phyloP scores from a whole-genome alignment of 2,888 invertebrate species.

The Ichneumon xanthorius region DNA sequence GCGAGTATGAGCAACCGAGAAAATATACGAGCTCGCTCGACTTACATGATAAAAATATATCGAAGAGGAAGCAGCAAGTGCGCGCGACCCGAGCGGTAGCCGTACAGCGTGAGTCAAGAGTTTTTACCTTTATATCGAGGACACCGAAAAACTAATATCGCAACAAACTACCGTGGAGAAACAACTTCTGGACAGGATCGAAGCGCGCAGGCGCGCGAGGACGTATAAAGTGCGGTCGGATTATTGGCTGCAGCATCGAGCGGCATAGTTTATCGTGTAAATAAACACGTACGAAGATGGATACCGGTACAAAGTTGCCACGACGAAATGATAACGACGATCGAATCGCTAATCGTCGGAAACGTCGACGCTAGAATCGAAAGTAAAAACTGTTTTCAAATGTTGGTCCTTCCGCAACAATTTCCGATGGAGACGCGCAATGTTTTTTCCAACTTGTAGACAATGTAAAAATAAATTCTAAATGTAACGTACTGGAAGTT shows the following conservation, averaged over 20 bases:
- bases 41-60: constrained; percentile 17
- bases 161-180: constrained; percentile 2
- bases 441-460: too few relatives aligned
- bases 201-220: neutral
- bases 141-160: constrained; percentile 19
- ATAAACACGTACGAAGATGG: neutral
- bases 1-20: neutral
- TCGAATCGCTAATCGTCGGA: neutral
- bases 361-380: neutral
- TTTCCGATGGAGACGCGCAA: too few relatives aligned
- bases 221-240: neutral
- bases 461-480: too few relatives aligned
- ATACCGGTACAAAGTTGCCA: neutral
- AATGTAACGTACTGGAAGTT: too few relatives aligned
- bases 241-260: neutral
- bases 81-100: neutral
- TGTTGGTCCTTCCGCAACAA: neutral
- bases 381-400: neutral
- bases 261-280: neutral
- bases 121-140: neutral
- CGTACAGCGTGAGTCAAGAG: neutral
- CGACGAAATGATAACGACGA: neutral
- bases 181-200: neutral
- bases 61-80: constrained; percentile 19
- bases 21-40: constrained; percentile 16